These are phyloP conservation scores for Hydrochoerus hydrochaeris DNA, from an alignment of 2,113 vertebrate genomes.

Conservation along the genomic window DNA sequence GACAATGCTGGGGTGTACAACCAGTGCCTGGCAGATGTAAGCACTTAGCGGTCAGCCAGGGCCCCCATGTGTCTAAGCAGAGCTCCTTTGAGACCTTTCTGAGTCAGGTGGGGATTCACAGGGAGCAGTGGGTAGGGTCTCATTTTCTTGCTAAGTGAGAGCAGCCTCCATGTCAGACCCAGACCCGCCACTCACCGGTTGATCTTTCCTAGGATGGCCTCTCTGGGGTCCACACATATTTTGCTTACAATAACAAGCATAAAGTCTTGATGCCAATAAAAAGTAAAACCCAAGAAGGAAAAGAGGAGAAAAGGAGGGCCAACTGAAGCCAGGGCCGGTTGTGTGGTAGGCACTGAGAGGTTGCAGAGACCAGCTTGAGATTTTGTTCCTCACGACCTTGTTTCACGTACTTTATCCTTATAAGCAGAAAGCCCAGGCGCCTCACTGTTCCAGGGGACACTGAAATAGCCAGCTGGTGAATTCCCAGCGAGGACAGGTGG, in stretches of 20 bases:
- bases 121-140: rapidly evolving
- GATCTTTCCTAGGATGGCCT: neutral
- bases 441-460: rapidly evolving
- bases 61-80: rapidly evolving
- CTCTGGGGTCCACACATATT: neutral
- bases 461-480: rapidly evolving
- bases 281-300: neutral
- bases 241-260: neutral
- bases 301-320: rapidly evolving
- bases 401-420: neutral
- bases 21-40: rapidly evolving
- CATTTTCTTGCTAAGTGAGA: neutral
- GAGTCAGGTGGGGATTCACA: rapidly evolving
- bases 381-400: rapidly evolving
- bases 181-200: rapidly evolving
- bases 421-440: neutral
- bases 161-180: neutral
- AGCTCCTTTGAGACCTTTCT: rapidly evolving
- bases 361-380: neutral
- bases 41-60: rapidly evolving
- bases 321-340: rapidly evolving
- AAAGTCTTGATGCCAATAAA: no score
- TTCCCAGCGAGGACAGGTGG: rapidly evolving
- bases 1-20: rapidly evolving
- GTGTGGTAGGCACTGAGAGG: rapidly evolving